phyloP scores from a whole-genome alignment of 2,113 vertebrate species.

The Mastomys coucha region DNA sequence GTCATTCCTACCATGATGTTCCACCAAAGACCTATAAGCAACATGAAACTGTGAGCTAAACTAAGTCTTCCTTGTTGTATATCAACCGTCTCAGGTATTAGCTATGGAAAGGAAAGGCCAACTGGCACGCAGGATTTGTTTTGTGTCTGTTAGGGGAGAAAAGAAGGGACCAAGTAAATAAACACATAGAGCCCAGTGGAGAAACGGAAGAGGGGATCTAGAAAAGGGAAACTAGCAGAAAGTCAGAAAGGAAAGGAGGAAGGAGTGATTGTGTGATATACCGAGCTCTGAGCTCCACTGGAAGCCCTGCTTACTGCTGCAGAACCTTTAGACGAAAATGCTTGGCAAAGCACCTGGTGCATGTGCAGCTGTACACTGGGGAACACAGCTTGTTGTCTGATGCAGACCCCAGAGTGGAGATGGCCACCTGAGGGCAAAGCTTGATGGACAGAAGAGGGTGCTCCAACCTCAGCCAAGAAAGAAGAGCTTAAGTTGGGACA shows the following conservation, averaged over 20 bases:
- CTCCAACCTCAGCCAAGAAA: background rate
- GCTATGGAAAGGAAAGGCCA: background rate
- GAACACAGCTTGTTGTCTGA: background rate
- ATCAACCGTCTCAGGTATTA: background rate
- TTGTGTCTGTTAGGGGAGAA: background rate
- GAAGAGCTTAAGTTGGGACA: background rate
- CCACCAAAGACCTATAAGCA: background rate
- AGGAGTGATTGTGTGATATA: background rate
- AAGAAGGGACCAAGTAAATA: background rate
- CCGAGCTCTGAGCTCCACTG: background rate
- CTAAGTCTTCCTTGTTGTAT: background rate
- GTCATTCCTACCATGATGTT: background rate
- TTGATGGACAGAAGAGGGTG: background rate
- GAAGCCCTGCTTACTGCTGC: rapidly evolving
- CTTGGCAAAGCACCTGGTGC: background rate
- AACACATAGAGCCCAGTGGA: background rate
- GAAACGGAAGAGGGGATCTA: background rate
- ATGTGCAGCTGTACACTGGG: background rate
- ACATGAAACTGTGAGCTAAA: background rate
- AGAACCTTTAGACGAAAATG: background rate
- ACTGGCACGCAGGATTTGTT: background rate
- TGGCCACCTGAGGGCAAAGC: background rate
- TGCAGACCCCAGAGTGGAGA: background rate
- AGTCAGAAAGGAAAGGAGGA: background rate
- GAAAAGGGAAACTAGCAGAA: background rate